Percentiles rank a stretch among this genome's conserved stretches.
Conservation (phyloP, 2,888 invertebrate species). For the Trichopria drosophilae region DNA sequence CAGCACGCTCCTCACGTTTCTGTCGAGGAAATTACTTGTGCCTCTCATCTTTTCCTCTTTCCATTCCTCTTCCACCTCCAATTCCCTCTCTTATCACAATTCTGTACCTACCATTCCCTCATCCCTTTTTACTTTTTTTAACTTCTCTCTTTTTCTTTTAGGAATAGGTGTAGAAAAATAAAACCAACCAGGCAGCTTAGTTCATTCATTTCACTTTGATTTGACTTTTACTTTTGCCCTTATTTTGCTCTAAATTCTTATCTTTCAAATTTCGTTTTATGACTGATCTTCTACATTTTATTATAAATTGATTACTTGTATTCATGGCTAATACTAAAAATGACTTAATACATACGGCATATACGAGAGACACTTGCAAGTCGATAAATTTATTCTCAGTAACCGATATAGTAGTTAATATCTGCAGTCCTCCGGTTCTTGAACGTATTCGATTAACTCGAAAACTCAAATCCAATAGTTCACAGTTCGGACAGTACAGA, state of each 20-base stretch:
- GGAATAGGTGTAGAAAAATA: no score
- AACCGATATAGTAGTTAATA: constrained; percentile 40
- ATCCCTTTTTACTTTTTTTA: constrained; percentile 33
- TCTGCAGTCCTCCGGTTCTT: constrained; percentile 34
- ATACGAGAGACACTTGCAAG: no score
- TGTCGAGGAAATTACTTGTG: constrained; percentile 58
- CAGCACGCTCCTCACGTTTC: constrained; percentile 56
- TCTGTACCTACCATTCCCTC: constrained; percentile 13
- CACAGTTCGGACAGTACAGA: constrained; percentile 38
- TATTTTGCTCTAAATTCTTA: no score
- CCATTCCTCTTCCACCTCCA: constrained; percentile 26
- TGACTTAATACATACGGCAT: no score
- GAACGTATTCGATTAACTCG: constrained; percentile 42
- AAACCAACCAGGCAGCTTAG: no score
- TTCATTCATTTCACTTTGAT: no score
- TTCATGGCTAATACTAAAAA: no score
- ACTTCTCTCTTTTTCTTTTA: constrained; percentile 30
- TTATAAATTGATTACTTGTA: no score
- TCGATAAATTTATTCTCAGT: no score
- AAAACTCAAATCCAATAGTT: constrained; percentile 46
- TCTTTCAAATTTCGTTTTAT: no score
- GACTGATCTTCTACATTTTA: no score
- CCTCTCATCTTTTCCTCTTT: constrained; percentile 37
- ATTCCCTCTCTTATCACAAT: constrained; percentile 19
- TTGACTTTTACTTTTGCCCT: no score